phyloP scores from a whole-genome alignment of 2,888 invertebrate species.

The Oxycera nigricornis region DNA sequence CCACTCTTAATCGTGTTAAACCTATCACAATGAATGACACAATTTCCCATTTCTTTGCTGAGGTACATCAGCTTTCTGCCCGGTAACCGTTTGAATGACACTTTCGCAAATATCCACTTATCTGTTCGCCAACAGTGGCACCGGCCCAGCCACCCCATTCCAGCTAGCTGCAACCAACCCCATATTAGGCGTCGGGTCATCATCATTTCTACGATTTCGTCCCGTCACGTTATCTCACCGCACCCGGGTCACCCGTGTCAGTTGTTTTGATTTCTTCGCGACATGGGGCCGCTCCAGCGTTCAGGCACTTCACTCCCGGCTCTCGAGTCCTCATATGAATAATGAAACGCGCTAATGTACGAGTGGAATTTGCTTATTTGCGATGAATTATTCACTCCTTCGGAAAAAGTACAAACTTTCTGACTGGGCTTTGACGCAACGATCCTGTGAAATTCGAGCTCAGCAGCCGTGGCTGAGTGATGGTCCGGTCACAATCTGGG shows the following conservation, averaged over 20 bases:
- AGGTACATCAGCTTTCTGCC: background rate
- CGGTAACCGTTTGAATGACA: slow-evolving; percentile 43
- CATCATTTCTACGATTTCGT: background rate
- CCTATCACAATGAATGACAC: background rate
- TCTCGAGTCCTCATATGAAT: slow-evolving; percentile 37
- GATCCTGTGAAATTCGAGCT: no score
- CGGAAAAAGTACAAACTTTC: slow-evolving; percentile 33
- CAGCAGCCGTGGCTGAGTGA: background rate
- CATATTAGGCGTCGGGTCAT: background rate
- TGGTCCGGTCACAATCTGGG: background rate
- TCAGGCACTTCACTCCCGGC: background rate
- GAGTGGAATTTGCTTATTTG: slow-evolving; percentile 45
- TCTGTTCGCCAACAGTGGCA: slow-evolving; percentile 29
- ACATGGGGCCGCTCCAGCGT: background rate
- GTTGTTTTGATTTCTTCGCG: slow-evolving; percentile 25
- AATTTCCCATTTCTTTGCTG: background rate
- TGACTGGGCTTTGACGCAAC: slow-evolving; percentile 15
- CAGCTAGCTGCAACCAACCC: background rate
- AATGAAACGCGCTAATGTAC: slow-evolving; percentile 43
- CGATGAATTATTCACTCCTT: slow-evolving; percentile 43
- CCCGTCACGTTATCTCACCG: slow-evolving; percentile 29
- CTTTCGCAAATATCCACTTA: slow-evolving; percentile 43
- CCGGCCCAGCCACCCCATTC: background rate
- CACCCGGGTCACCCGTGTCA: slow-evolving; percentile 32
- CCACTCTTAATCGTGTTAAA: background rate